phyloP scores from a whole-genome alignment of 2,888 invertebrate genomes.

The Aporophyla nigra region DNA sequence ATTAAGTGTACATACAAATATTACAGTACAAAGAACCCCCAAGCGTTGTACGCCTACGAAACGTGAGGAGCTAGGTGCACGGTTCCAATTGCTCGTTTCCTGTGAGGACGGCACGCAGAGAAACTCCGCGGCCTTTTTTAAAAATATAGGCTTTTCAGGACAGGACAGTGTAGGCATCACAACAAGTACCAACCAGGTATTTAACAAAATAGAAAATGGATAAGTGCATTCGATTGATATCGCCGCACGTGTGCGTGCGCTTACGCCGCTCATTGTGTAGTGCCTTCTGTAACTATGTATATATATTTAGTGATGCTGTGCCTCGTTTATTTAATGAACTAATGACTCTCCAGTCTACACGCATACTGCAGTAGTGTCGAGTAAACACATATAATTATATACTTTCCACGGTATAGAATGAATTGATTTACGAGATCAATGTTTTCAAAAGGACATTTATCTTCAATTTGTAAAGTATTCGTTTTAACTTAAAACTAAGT shows the following conservation, averaged over 20 bases:
- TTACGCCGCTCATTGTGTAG: neutral
- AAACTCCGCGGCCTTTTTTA: neutral
- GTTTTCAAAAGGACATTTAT: neutral
- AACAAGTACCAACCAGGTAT: neutral
- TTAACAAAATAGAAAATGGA: neutral
- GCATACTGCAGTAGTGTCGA: neutral
- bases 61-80: neutral
- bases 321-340: neutral
- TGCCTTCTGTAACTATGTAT: neutral
- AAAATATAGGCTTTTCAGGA: neutral
- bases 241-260: neutral
- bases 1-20: neutral
- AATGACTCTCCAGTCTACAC: no score
- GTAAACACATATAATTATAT: constrained; percentile 7
- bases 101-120: neutral
- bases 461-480: neutral
- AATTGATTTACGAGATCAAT: no score
- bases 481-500: neutral
- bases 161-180: no score
- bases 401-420: neutral
- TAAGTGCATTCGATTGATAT: neutral
- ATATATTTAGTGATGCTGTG: neutral
- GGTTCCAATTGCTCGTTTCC: neutral
- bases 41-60: neutral
- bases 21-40: neutral